Base-by-base conservation (phyloP, 64 coral and sea anemone species). In the Cladopsammia gracilis region DNA sequence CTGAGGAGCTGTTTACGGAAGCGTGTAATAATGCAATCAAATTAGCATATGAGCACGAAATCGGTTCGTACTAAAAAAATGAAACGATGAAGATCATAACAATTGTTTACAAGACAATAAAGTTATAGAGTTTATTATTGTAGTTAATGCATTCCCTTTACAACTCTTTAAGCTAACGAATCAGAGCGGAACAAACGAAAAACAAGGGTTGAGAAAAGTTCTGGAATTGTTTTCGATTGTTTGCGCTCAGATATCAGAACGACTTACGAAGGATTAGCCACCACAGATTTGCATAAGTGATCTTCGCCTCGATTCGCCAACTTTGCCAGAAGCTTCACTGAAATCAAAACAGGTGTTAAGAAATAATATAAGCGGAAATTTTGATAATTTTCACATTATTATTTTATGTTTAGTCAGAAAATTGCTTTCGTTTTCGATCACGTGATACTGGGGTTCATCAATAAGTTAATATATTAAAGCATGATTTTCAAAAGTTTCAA, bases 11-110 rank as follows among this genome's bases (percentile, higher is more conserved):
- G 44, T 46, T 84, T 84, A 18, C 11, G 3, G 14, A 83, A 64
- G 58, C 58, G 59, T 67, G 45, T 51, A 50, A 65, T 84, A 26
- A 10, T 65, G 66, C 42, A 20, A 60, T 18, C n/a, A 7, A 19
- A 60, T 79, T 84, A 50, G 60, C 62, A 67, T 84, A 57, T 8
- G 80, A 68, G 20, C 62, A 49, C 80, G 7, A 67, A 50, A 45
- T 75, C 19, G 18, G 12, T 80, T 44, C 1, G 25, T 13, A 15
- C 12, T 61, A 12, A 42, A 20, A 48, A 23, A 6, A 34, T 34
- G 0, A 0, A 34, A 34, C 34, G 34, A 34, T 34, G 34, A 2
- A 34, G 34, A 34, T 34, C 2, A 34, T 34, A 34, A 34, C 34
- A 34, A 34, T 34, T 34, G 34, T 34, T 34, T 34, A 81, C 25